Evolutionary conservation across 2,888 invertebrate species (phyloP), one percentile per base, ranked within the genome.

Genomic region (Crepidodera aurea): DNA sequence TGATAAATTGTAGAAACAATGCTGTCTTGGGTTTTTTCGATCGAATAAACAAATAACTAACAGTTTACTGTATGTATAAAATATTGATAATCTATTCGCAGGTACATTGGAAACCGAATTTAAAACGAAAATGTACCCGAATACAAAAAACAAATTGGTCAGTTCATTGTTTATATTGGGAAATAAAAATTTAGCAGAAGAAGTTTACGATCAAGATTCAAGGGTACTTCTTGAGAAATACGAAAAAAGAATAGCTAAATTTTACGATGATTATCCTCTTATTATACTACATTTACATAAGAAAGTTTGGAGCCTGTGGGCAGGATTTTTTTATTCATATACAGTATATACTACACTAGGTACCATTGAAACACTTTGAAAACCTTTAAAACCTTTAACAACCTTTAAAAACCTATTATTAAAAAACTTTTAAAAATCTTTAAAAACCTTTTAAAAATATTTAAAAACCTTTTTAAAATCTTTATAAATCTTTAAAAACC

Each of bases 321-420:
- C 8, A 1, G 22, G 22, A 10, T 44, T 44, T 44, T 44, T 44
- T 22, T 44, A 22, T 22, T 10, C 44, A 19, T 44, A 44, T 13
- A 44, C 44, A 22, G 44, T 44, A 1, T 44, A 44, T 13, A 44
- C 44, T 25, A 44, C 44, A 12, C 22, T 44, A 22, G 44, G 44
- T 44, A 22, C 19, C 8, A 7, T 12, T 13, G n/a, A n/a, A n/a
- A n/a, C n/a, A n/a, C n/a, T n/a, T n/a, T n/a, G n/a, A n/a, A n/a
- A n/a, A n/a, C n/a, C n/a, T n/a, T n/a, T n/a, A n/a, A n/a, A n/a
- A n/a, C n/a, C n/a, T n/a, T n/a, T n/a, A n/a, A n/a, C n/a, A n/a
- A n/a, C n/a, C n/a, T n/a, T n/a, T n/a, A n/a, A n/a, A n/a, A n/a
- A n/a, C n/a, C n/a, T n/a, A n/a, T n/a, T n/a, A n/a, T n/a, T n/a